Conservation (phyloP, 2,888 invertebrate genomes). For the Ectobius pallidus region DNA sequence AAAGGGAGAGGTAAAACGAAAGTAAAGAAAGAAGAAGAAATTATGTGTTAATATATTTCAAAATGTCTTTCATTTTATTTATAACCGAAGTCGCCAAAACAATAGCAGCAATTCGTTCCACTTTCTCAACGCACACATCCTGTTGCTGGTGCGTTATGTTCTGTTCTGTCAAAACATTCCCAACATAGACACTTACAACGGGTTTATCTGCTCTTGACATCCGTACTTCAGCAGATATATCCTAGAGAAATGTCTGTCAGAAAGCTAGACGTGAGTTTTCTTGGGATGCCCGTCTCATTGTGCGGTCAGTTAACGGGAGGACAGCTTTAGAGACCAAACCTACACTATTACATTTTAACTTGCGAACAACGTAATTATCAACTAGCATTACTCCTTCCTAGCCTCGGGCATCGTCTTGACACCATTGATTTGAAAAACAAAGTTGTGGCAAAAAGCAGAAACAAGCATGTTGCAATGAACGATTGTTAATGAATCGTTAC, state of each 20-base stretch:
- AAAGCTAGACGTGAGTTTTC: constrained; percentile 2
- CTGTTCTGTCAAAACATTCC: background rate
- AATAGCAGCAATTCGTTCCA: no score
- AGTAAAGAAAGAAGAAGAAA: no score
- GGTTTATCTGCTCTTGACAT: background rate
- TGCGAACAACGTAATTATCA: constrained; percentile 9
- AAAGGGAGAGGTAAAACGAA: no score
- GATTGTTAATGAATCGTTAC: no score
- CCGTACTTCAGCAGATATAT: no score
- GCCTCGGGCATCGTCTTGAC: background rate
- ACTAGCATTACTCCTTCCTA: background rate
- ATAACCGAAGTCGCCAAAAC: no score
- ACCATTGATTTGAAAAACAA: background rate
- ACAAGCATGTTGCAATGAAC: no score
- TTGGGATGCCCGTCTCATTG: background rate
- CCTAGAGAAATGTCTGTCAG: background rate
- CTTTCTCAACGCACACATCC: no score
- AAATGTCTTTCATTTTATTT: no score
- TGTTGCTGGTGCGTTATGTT: no score
- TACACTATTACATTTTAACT: constrained; percentile 7
- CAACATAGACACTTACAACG: background rate
- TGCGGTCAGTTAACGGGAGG: constrained; percentile 14
- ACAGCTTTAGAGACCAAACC: constrained; percentile 17
- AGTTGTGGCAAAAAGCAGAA: no score
- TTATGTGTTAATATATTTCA: no score